Percentiles rank a stretch among this genome's conserved stretches.
phyloP scores from a whole-genome alignment of 2,113 vertebrate genomes.

The Psittacus erithacus region DNA sequence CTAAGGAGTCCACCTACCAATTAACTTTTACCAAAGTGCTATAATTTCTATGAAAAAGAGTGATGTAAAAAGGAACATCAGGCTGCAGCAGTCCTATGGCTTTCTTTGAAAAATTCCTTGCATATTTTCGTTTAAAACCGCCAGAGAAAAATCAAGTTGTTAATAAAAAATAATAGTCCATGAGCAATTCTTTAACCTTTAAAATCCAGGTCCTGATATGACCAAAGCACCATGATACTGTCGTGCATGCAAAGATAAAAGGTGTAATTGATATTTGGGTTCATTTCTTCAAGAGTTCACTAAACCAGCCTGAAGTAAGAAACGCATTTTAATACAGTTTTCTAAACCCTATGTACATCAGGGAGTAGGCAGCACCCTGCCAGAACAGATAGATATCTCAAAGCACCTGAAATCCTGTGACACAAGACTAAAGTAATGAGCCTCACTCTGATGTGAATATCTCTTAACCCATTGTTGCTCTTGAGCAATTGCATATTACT shows the following conservation, averaged over 20 bases:
- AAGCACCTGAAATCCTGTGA: neutral
- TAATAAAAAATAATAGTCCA: neutral
- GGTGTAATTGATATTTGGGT: neutral
- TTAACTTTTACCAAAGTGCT: neutral
- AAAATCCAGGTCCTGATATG: neutral
- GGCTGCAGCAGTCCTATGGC: neutral
- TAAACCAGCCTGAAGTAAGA: neutral
- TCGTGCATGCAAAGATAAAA: neutral
- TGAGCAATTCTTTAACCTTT: neutral
- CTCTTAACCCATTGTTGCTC: accelerated
- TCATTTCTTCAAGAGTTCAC: neutral
- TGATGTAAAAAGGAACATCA: neutral
- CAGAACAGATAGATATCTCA: neutral
- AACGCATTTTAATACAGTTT: neutral
- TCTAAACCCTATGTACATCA: neutral
- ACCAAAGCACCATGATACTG: accelerated
- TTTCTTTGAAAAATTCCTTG: neutral
- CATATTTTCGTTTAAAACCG: neutral
- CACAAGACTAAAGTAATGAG: neutral
- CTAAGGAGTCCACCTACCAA: neutral
- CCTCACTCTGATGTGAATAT: neutral
- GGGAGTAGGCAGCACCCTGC: neutral
- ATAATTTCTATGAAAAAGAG: neutral
- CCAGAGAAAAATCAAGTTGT: neutral
- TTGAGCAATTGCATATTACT: neutral